Percentiles rank a stretch among this genome's conserved stretches.
Conservation (phyloP, 2,888 invertebrate genomes). For the Hypselothyrea guttata region DNA sequence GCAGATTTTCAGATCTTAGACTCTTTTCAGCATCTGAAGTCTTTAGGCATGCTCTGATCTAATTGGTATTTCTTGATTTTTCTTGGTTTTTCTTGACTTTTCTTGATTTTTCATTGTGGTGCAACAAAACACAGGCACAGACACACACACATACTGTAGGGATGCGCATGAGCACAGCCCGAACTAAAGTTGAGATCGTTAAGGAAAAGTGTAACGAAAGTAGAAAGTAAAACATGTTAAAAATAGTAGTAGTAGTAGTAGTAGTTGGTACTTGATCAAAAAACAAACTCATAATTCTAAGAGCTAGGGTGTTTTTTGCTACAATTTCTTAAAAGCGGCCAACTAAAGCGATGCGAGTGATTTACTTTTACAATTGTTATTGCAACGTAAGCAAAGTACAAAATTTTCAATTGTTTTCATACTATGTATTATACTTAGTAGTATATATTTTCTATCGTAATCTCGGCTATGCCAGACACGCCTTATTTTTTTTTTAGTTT, state of each 20-base stretch:
- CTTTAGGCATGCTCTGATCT: constrained; percentile 40
- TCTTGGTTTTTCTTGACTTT: constrained; percentile 15
- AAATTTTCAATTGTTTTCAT: constrained; percentile 6
- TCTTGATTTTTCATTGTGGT: constrained; percentile 18
- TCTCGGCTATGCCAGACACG: constrained; percentile 19
- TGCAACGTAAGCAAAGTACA: constrained; percentile 25
- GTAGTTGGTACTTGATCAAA: constrained; percentile 24
- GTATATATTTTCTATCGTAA: no score
- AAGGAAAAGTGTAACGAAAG: constrained; percentile 44
- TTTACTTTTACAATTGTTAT: constrained; percentile 14
- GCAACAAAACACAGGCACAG: constrained; percentile 44
- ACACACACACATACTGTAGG: constrained; percentile 30
- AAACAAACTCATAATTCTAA: constrained; percentile 17
- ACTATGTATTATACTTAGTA: no score
- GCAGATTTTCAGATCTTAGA: constrained; percentile 42
- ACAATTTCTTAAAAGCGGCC: constrained; percentile 25
- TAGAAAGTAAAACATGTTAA: constrained; percentile 53
- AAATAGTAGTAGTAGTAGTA: constrained; percentile 1
- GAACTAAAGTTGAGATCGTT: constrained; percentile 41
- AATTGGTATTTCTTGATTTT: neutral
- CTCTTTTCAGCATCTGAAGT: constrained; percentile 38
- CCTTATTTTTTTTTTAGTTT: constrained; percentile 15
- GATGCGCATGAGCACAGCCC: constrained; percentile 40
- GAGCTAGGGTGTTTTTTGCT: constrained; percentile 11
- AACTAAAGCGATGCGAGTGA: constrained; percentile 43